Evolutionary conservation across 1,140 invertebrate species (phyloP).

Genomic region (Acyrthosiphon pisum): DNA sequence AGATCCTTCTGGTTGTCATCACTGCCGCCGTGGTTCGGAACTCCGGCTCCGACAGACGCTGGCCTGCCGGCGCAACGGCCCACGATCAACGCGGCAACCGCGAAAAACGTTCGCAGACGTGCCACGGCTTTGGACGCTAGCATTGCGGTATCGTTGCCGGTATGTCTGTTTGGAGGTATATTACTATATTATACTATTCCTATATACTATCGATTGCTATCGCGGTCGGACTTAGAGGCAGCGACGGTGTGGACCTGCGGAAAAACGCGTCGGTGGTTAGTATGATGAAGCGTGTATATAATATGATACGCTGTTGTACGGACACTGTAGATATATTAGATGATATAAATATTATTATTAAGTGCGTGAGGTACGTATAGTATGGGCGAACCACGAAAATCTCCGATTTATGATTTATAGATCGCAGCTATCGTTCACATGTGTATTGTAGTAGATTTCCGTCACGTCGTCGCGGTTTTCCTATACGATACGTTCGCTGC

Average conservation of each 20-base stretch:
- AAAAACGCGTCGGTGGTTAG: background rate
- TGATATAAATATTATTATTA: too few relatives aligned
- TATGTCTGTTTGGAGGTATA: background rate
- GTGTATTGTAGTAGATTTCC: too few relatives aligned
- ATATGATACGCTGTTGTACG: background rate
- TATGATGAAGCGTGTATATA: background rate
- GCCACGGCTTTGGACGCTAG: background rate
- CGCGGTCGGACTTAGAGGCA: background rate
- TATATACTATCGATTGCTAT: background rate
- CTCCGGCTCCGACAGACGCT: background rate
- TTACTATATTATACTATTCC: too few relatives aligned
- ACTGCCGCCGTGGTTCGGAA: background rate
- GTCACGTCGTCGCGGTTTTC: too few relatives aligned
- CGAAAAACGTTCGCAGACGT: background rate
- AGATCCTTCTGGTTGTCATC: background rate
- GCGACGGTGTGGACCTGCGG: background rate
- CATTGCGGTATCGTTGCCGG: background rate
- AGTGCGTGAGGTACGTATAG: too few relatives aligned
- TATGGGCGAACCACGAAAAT: background rate
- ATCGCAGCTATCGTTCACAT: background rate
- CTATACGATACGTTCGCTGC: background rate
- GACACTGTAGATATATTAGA: background rate
- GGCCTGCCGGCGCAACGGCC: background rate
- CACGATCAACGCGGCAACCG: background rate
- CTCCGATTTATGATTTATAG: background rate